These are phyloP conservation scores for Calameuta pallipes DNA, from an alignment of 2,888 invertebrate species.

Conservation along the genomic window DNA sequence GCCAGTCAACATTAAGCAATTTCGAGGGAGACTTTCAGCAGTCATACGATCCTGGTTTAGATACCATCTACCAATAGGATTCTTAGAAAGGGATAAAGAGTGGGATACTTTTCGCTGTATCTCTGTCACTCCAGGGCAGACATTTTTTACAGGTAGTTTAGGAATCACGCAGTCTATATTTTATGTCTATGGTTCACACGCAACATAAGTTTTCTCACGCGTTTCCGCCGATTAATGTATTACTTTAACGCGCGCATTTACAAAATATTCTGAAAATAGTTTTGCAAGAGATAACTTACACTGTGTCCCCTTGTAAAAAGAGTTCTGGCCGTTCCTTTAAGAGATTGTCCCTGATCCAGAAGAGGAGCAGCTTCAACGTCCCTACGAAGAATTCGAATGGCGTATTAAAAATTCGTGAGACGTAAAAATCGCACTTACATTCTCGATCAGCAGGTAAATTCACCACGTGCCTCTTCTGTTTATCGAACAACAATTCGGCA, in stretches of 20 bases:
- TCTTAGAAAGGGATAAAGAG: too few species aligned
- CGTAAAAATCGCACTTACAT: slow-evolving; percentile 65
- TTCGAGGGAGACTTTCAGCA: too few species aligned
- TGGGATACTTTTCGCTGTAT: too few species aligned
- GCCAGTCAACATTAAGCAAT: too few species aligned
- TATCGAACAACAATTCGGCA: slow-evolving; percentile 89
- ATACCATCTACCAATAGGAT: too few species aligned
- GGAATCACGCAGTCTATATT: too few species aligned
- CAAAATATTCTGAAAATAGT: background rate
- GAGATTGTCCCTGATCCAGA: slow-evolving; percentile 88
- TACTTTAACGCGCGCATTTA: background rate
- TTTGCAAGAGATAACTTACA: slow-evolving; percentile 59
- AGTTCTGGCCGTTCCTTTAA: slow-evolving; percentile 85
- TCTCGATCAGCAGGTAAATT: slow-evolving; percentile 72
- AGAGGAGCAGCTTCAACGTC: slow-evolving; percentile 79
- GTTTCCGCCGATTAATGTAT: background rate
- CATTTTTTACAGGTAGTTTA: too few species aligned
- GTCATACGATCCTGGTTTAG: too few species aligned
- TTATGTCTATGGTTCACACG: background rate
- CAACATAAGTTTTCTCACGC: background rate
- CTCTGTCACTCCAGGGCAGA: too few species aligned
- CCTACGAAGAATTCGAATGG: slow-evolving; percentile 62
- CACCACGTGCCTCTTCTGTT: slow-evolving; percentile 75
- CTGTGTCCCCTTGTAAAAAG: slow-evolving; percentile 69
- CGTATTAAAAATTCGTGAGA: background rate